Base-by-base conservation (phyloP, 1,140 invertebrate genomes). In the Anadara kagoshimensis region DNA sequence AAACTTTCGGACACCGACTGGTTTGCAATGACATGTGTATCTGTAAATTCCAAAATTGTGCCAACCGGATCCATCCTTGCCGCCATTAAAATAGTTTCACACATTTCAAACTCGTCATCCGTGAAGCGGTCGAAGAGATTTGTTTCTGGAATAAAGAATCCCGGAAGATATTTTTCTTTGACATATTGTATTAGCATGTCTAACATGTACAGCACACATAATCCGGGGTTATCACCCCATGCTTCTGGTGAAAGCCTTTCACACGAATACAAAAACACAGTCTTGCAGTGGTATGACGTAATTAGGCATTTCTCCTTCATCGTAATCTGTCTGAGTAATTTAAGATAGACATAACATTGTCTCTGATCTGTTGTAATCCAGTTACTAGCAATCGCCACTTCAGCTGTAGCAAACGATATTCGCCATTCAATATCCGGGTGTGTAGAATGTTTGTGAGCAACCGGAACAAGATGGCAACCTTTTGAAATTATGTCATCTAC, bases 121-220 rank as follows among this genome's bases (percentile, higher is more conserved):
- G 44, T 49, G 43, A 47, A 49, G 18, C 49, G 45, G 24, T 63
- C 61, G 18, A 63, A 49, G 1, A 63, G 14, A 26, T 63, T 63
- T 10, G 47, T 63, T 49, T 63, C 61, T 63, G 61, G 61, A 14
- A 63, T 63, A 20, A 63, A 63, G 36, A 63, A 63, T 7, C 20
- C 36, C 7, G 61, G 61, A 26, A 63, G 12, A 10, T 5, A 24
- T 63, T 18, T 63, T 20, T 63, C 49, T 1, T 26, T 51, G 1
- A 63, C 10, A 51, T 45, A 49, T 8, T 63, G 44, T 0, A 63
- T 36, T 1, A 63, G 14, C 8, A 26, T 26, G n/a, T 63, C 61
- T 24, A 63, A 26, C 61, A 63, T 49, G 29, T 49, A 63, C 14
- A 63, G 18, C 8, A 63, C 16, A 63, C 61, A 63, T 8, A 12